Evolutionary conservation across 2,888 invertebrate species (phyloP).

Genomic region (Mellilla xanthometata): DNA sequence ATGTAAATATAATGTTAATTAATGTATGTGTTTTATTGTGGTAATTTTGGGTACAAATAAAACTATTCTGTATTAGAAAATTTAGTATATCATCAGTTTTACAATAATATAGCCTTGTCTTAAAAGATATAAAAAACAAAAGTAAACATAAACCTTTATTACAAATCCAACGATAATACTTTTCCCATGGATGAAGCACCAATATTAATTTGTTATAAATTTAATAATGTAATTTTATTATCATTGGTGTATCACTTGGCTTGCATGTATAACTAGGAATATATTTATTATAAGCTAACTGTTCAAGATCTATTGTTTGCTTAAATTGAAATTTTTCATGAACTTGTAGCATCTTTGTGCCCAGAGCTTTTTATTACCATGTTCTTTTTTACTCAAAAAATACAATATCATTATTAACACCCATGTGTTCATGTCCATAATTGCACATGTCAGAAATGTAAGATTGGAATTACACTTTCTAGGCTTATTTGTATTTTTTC

Average conservation of each 20-base stretch:
- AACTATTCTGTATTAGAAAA: slow-evolving; percentile 67
- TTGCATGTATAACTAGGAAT: slow-evolving; percentile 10
- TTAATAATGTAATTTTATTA: slow-evolving; percentile 2
- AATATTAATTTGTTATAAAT: slow-evolving; percentile 30
- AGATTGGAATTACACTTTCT: too few species aligned
- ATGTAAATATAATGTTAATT: slow-evolving; percentile 26
- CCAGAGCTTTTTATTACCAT: too few species aligned
- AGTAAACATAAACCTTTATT: slow-evolving; percentile 62
- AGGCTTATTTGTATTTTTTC: too few species aligned
- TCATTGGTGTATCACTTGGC: slow-evolving; percentile 34
- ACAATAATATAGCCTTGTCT: slow-evolving; percentile 68
- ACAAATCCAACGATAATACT: slow-evolving; percentile 66
- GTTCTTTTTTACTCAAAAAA: too few species aligned
- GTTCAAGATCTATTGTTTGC: too few species aligned
- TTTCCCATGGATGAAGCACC: slow-evolving; percentile 58
- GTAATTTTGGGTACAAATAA: slow-evolving; percentile 41
- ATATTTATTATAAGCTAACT: too few species aligned
- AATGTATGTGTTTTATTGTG: slow-evolving; percentile 1
- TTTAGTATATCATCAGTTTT: slow-evolving; percentile 73
- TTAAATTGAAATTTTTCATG: too few species aligned
- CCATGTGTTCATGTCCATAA: too few species aligned
- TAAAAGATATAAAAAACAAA: slow-evolving; percentile 60
- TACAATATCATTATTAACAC: too few species aligned
- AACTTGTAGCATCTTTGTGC: too few species aligned
- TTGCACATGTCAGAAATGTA: too few species aligned